Evolutionary conservation across 2,888 invertebrate species (phyloP).

Genomic region (Trypoxylon attenuatum): DNA sequence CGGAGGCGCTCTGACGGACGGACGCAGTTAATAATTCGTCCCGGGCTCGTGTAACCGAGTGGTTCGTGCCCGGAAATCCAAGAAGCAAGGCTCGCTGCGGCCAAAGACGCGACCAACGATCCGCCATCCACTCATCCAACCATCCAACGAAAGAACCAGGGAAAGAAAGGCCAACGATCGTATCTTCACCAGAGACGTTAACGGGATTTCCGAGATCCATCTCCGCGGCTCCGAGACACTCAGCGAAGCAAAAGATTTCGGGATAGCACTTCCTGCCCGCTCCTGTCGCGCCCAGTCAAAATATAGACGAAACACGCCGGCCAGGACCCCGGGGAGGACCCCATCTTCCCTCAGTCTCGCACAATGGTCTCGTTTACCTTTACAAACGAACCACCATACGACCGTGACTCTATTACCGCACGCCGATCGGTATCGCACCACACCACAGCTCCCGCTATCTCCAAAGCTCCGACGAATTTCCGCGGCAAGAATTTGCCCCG

Average conservation of each 20-base stretch:
- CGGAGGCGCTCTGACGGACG: slow-evolving; percentile 37
- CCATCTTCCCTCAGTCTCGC: background rate
- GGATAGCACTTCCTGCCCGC: slow-evolving; percentile 1
- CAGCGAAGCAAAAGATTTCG: slow-evolving; percentile 38
- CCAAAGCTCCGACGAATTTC: background rate
- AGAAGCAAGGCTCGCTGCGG: slow-evolving; percentile 46
- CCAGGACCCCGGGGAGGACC: background rate
- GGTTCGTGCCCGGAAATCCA: slow-evolving; percentile 58
- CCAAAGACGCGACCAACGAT: too few relatives aligned
- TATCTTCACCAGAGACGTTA: slow-evolving; percentile 58
- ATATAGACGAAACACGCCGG: background rate
- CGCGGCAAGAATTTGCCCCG: slow-evolving; percentile 12
- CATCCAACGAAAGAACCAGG: slow-evolving; percentile 29
- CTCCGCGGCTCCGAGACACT: slow-evolving; percentile 21
- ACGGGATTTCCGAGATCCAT: slow-evolving; percentile 50
- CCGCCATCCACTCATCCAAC: too few relatives aligned
- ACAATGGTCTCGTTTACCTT: background rate
- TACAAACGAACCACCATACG: background rate
- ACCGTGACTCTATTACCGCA: background rate
- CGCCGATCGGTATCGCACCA: background rate
- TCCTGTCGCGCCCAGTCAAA: background rate
- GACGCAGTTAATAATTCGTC: slow-evolving; percentile 53
- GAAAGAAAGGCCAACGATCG: slow-evolving; percentile 48
- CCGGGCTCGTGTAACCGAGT: slow-evolving; percentile 43
- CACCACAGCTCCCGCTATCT: background rate